Base-by-base conservation (phyloP, 2,113 vertebrate genomes). In the Ailuropoda melanoleuca region DNA sequence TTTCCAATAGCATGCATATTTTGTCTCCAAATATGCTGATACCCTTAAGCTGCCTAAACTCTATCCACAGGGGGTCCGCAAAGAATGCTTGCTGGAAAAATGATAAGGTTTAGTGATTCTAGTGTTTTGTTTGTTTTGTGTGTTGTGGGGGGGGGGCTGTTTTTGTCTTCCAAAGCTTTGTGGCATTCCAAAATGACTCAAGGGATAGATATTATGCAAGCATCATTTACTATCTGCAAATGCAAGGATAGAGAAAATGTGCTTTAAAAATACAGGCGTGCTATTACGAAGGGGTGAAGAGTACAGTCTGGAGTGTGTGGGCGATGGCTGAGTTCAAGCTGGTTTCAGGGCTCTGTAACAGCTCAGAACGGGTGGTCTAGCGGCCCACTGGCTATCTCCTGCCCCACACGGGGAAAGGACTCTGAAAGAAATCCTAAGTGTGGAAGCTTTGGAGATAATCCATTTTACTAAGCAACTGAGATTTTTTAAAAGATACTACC, bases 341-440 rank as follows among this genome's bases (percentile, higher is more conserved):
- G 85, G 50, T 60, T 86, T 75, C 37, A 48, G 37, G 55, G 13
- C 74, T 92, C 43, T 87, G 58, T 17, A 53, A 84, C 37, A 74
- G 19, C 37, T 94, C 9, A 66, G 19, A 5, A 14, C 4, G 1
- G 18, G 31, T 60, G 48, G 62, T 56, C 94, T 70, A 39, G 29
- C 66, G 18, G 12, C 9, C 48, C 15, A 53, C 34, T 14, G 31
- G 7, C 90, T 64, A 81, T 39, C 31, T 6, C 48, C 78, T 96
- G 77, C 34, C 21, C 64, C 46, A 56, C 21, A 46, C 1, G 91
- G 53, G 26, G 37, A 85, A 81, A 82, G 80, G n/a, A 98, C 97
- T 37, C 80, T 96, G 72, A 77, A 96, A 90, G 74, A 98, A 98
- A 95, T 43, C 60, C 62, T 96, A 37, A 91, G 80, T 46, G 55